Evolutionary conservation across 2,797 vertebrate genomes (phyloP), one percentile per base, ranked within the genome.

Genomic region (Kryptolebias ocellatus): DNA sequence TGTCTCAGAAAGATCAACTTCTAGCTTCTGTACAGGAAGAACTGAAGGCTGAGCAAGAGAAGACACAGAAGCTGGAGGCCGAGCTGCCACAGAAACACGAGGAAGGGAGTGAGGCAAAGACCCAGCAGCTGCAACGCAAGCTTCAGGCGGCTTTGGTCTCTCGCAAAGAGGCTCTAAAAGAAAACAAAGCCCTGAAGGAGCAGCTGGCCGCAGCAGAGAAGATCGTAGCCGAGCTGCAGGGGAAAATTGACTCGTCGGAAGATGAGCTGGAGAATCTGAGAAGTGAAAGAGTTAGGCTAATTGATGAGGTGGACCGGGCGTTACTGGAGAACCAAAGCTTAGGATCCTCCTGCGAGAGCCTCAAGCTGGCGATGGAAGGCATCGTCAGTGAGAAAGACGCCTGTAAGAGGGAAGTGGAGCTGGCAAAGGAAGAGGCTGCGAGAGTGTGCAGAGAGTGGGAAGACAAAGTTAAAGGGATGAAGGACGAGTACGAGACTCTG

Each of bases 81-180:
- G 92, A 96, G 79, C 53, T 93, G 58, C 94, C 94, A 60, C 87
- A 89, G 27, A 95, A 92, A 74, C 95, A 95, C 66, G 90, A 93
- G 46, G 93, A 94, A 6, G 92, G 91, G 29, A 86, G 84, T 1
- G 74, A 84, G 70, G 82, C 86, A 34, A 94, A 92, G 84, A 86
- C 94, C 31, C 93, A 92, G 75, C 95, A 98, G 83, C 92, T 98
- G 7, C 95, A 95, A 63, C 93, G 96, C n/a, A 99, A 99, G 79
- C 89, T 99, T 31, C 96, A 99, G 70, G 98, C 98, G 24, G 98
- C 98, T 4, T 94, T 99, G 49, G 95, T 99, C 73, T 99, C 96
- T 27, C 95, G 97, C 66, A 99, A 98, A 91, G 97, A 98, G 18
- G 94, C 79, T 0, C 87, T 99, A n/a, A 98, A 95, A 81, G 95